Evolutionary conservation across 1,140 invertebrate genomes (phyloP).

Genomic region (Drosophila virilis): DNA sequence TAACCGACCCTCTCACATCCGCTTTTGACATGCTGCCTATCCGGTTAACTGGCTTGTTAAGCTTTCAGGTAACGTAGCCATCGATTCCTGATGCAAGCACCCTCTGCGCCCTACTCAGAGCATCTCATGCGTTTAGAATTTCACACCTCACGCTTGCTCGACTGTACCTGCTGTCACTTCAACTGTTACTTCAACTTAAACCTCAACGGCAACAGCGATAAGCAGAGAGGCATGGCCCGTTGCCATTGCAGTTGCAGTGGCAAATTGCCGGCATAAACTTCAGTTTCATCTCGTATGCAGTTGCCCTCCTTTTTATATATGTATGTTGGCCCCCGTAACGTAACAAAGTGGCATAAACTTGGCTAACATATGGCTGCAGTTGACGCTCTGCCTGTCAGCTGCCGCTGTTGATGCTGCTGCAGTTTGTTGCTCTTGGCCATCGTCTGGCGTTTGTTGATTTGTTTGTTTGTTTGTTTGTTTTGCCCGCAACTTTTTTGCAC

Average conservation of each 20-base stretch:
- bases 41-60: conserved; percentile 23
- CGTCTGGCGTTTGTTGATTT: conserved; percentile 30
- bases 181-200: conserved; percentile 7
- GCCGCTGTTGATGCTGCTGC: conserved; percentile 29
- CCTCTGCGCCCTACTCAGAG: neutral
- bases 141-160: conserved; percentile 2
- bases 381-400: conserved; percentile 46
- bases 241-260: conserved; percentile 18
- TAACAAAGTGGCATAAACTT: conserved; percentile 72
- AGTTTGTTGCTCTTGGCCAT: conserved; percentile 28
- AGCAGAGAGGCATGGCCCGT: conserved; percentile 9
- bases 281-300: conserved; percentile 30
- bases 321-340: conserved; percentile 27
- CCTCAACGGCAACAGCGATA: conserved; percentile 22
- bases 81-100: conserved; percentile 17
- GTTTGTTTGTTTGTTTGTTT: conserved; percentile 64
- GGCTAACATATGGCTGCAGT: conserved; percentile 66
- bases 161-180: conserved; percentile 16
- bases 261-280: conserved; percentile 25
- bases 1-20: neutral
- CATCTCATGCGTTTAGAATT: conserved; percentile 1
- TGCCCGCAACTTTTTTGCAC: conserved; percentile 67
- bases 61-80: conserved; percentile 31
- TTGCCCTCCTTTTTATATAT: conserved; percentile 25
- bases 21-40: conserved; percentile 15